Evolutionary conservation across 2,113 vertebrate genomes (phyloP).

Genomic region (Eira barbara): DNA sequence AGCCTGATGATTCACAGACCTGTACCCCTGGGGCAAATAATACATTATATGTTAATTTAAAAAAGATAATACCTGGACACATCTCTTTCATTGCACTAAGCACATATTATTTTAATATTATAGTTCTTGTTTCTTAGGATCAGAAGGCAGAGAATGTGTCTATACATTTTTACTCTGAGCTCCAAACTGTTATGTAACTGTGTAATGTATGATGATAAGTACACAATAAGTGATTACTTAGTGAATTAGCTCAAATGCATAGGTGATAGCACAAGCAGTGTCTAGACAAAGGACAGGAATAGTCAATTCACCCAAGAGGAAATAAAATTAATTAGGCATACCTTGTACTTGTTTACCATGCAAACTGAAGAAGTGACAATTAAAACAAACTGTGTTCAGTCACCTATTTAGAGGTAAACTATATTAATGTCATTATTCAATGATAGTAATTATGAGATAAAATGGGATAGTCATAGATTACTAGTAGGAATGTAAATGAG

Average conservation of each 20-base stretch:
- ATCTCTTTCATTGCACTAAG: background rate
- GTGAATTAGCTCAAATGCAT: background rate
- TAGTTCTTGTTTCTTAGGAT: background rate
- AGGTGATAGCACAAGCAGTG: background rate
- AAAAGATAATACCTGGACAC: background rate
- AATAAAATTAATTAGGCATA: background rate
- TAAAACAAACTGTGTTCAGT: background rate
- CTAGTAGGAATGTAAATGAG: background rate
- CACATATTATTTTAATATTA: background rate
- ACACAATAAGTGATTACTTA: background rate
- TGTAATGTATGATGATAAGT: background rate
- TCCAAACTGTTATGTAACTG: background rate
- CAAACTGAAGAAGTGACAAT: background rate
- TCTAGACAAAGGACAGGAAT: background rate
- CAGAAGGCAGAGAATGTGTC: background rate
- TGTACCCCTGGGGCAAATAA: no score
- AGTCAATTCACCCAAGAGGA: background rate
- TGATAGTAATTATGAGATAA: background rate
- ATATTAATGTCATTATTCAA: background rate
- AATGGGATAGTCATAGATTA: background rate
- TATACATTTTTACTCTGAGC: background rate
- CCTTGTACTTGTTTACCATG: background rate
- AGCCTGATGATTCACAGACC: no score
- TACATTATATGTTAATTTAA: no score
- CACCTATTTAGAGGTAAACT: background rate